phyloP scores from a whole-genome alignment of 2,888 invertebrate species.

The Ophion slaviceki region DNA sequence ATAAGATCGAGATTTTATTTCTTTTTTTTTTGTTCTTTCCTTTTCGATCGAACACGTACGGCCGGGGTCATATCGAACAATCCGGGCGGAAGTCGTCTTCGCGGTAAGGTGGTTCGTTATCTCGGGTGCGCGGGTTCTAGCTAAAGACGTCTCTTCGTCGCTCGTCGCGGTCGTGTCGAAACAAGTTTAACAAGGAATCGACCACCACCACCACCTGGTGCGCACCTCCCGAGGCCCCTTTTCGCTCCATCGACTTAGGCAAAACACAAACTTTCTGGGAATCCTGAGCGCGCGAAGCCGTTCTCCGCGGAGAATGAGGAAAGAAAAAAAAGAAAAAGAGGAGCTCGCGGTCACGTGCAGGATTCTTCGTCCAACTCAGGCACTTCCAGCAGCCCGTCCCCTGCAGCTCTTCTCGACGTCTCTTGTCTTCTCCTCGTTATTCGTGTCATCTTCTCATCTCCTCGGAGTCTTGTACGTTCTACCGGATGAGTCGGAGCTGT shows the following conservation, averaged over 20 bases:
- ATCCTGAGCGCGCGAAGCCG: slow-evolving; percentile 26
- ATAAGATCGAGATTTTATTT: too few relatives aligned
- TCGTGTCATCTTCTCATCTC: slow-evolving; percentile 14
- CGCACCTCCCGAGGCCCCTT: slow-evolving; percentile 24
- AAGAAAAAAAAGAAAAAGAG: background rate
- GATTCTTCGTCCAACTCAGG: slow-evolving; percentile 27
- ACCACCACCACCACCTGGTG: slow-evolving; percentile 28
- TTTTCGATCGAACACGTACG: too few relatives aligned
- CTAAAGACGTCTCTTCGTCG: background rate
- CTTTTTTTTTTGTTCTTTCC: too few relatives aligned
- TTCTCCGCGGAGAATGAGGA: slow-evolving; percentile 12
- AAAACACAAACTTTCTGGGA: slow-evolving; percentile 65
- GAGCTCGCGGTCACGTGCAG: slow-evolving; percentile 48
- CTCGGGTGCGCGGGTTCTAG: slow-evolving; percentile 33
- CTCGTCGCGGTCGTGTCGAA: slow-evolving; percentile 37
- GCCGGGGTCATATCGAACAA: too few relatives aligned
- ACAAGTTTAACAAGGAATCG: slow-evolving; percentile 56
- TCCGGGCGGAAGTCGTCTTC: too few relatives aligned
- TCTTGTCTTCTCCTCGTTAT: slow-evolving; percentile 30
- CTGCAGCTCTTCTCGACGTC: background rate
- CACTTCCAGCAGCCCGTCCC: too few relatives aligned
- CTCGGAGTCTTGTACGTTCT: background rate
- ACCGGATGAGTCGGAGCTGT: too few relatives aligned
- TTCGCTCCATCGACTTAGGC: slow-evolving; percentile 65
- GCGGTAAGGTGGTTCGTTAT: slow-evolving; percentile 53